Conservation (phyloP, 2,888 invertebrate genomes). For the Drosophila setosimentum region DNA sequence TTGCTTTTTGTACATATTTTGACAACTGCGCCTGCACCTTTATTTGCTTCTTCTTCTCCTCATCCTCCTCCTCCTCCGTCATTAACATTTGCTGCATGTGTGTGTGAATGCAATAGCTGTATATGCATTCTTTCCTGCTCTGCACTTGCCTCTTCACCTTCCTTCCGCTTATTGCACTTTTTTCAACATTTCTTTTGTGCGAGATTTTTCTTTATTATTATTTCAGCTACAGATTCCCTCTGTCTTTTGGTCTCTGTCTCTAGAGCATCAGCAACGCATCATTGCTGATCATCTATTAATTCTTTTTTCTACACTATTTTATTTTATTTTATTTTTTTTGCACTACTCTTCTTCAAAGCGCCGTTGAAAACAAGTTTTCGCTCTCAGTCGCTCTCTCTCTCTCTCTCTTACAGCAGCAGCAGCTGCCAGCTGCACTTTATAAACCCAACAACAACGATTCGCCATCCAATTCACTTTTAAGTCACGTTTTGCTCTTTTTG, state of each 20-base stretch:
- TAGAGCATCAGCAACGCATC: constrained; percentile 58
- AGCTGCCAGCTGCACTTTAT: constrained; percentile 78
- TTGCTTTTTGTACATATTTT: constrained; percentile 66
- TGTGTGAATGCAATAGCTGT: constrained; percentile 15
- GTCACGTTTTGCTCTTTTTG: constrained; percentile 80
- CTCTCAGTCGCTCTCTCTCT: constrained; percentile 38
- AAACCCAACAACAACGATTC: constrained; percentile 53
- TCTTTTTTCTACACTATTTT: constrained; percentile 52
- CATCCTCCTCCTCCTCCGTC: constrained; percentile 27
- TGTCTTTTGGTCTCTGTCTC: constrained; percentile 8
- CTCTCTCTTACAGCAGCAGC: constrained; percentile 40
- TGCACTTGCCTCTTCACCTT: constrained; percentile 55
- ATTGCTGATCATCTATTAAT: constrained; percentile 75
- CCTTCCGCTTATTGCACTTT: constrained; percentile 70
- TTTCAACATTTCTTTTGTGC: constrained; percentile 59
- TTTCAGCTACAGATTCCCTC: constrained; percentile 29
- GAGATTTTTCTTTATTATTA: constrained; percentile 42
- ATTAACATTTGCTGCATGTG: background rate
- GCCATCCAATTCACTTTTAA: constrained; percentile 74
- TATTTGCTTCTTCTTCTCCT: constrained; percentile 39
- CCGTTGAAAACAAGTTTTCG: constrained; percentile 76
- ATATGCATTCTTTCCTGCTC: constrained; percentile 26
- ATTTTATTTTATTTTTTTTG: constrained; percentile 45
- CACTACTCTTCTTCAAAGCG: constrained; percentile 76
- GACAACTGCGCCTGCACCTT: constrained; percentile 62